Percentiles rank a stretch among this genome's conserved stretches.
Evolutionary conservation across 2,888 invertebrate species (phyloP).

Genomic region (Sycophila texana): DNA sequence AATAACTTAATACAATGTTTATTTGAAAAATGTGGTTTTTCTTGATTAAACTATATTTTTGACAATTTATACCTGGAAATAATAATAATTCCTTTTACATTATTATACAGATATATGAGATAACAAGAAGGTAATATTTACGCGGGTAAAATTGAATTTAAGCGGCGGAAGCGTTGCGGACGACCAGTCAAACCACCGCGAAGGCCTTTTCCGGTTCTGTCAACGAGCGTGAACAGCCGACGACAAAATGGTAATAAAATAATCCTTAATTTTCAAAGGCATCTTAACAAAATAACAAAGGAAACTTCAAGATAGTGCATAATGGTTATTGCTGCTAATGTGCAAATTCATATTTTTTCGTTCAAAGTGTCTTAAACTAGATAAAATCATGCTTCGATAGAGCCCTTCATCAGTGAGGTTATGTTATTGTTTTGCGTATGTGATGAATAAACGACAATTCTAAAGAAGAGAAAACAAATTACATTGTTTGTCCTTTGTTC

Average conservation of each 20-base stretch:
- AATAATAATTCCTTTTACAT: too few relatives aligned
- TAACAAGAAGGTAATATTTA: too few relatives aligned
- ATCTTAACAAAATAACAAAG: constrained; percentile 32
- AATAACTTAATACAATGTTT: too few relatives aligned
- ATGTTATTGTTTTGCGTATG: constrained; percentile 33
- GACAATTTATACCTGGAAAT: too few relatives aligned
- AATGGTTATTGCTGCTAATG: background rate
- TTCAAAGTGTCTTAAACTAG: background rate
- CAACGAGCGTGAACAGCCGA: constrained; percentile 57
- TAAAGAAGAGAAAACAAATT: too few relatives aligned
- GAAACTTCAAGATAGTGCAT: constrained; percentile 2
- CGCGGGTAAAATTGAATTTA: background rate
- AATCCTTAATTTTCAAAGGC: constrained; percentile 43
- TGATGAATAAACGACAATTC: background rate
- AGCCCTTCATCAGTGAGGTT: constrained; percentile 37
- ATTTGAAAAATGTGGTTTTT: background rate
- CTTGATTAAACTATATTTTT: background rate
- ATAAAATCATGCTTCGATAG: background rate
- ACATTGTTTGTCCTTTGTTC: too few relatives aligned
- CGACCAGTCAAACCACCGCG: background rate
- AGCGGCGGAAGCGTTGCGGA: constrained; percentile 19
- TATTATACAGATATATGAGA: too few relatives aligned
- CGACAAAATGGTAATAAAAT: constrained; percentile 63
- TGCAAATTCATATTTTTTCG: constrained; percentile 28
- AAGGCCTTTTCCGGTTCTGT: constrained; percentile 62